Evolutionary conservation across 2,113 vertebrate genomes (phyloP), one percentile per base, ranked within the genome.

Genomic region (Melanocharis versteri): DNA sequence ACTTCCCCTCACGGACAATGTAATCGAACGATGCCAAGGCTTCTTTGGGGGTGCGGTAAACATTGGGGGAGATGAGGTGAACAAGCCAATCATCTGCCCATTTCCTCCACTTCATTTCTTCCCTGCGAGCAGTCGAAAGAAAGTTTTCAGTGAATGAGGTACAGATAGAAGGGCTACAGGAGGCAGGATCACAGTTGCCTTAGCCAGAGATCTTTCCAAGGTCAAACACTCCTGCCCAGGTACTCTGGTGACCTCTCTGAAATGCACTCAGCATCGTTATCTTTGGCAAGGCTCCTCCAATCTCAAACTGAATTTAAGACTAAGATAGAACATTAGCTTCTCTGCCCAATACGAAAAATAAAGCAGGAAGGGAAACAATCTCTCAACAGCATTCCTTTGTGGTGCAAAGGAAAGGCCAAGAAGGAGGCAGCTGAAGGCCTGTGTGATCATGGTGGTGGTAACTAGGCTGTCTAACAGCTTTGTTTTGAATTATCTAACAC

Each of bases 21-120:
- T 99, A 99, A 95, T 99, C 98, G 3, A 99, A 99, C 65, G 99
- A 99, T 0, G 99, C 98, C 97, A 99, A 88, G 44, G 99, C 98
- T 93, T 99, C 99, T 0, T 94, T 70, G 1, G 98, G 98, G 0
- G 99, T 99, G 8, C 99, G 98, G 97, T 99, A 99, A 79, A 99
- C 99, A 1, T 99, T 99, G 76, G 99, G 99, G 8, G 99, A 99
- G 92, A 99, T 99, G 42, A 99, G 99, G 88, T 99, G 99, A 51
- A 99, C 99, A 26, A 99, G 98, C 99, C 99, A 99, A 60, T 99
- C 98, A 2, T 99, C 99, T 3, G 98, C 98, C 99, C 99, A 99
- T 90, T 98, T 97, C 37, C 99, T 98, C 99, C 99, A 99, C 93
- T 99, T 99, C 97, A 99, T 99, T 96, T 99, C 99, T 90, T 99